Percentiles rank a stretch among this genome's conserved stretches.
Evolutionary conservation across 2,888 invertebrate genomes (phyloP).

Genomic region (Sthenelais limicola): DNA sequence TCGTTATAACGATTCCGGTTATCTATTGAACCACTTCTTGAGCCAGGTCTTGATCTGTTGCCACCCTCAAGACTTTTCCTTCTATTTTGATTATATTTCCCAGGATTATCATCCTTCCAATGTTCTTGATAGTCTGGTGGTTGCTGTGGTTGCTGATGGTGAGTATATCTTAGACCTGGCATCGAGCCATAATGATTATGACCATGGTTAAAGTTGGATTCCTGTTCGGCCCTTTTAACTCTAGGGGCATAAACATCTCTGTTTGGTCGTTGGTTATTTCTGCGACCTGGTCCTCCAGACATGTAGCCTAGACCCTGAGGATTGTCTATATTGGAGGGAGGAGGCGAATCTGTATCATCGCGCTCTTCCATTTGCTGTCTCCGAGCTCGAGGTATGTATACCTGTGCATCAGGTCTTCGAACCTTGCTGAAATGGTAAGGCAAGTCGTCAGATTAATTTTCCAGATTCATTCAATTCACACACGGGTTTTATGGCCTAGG

Average conservation of each 20-base stretch:
- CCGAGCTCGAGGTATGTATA: conserved; percentile 83
- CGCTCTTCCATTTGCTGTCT: conserved; percentile 48
- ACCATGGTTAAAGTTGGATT: not conserved
- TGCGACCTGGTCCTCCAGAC: not conserved
- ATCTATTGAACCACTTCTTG: conserved; percentile 21
- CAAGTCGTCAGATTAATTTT: too few species aligned
- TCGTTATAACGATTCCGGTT: conserved; percentile 14
- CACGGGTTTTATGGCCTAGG: too few species aligned
- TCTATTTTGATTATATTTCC: conserved; percentile 1
- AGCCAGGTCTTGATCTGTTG: conserved; percentile 11
- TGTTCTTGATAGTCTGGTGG: not conserved
- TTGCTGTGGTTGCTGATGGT: not conserved
- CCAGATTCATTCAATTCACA: too few species aligned
- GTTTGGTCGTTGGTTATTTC: not conserved
- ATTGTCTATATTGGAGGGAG: conserved; percentile 2
- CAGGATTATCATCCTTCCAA: conserved; percentile 21
- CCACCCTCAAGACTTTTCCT: conserved; percentile 12
- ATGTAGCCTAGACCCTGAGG: not conserved
- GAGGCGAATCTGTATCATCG: conserved; percentile 3
- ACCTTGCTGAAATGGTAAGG: too few species aligned
- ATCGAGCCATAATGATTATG: too few species aligned
- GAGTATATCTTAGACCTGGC: too few species aligned
- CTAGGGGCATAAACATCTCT: conserved; percentile 16
- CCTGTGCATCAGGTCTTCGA: conserved; percentile 82
- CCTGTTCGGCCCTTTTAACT: conserved; percentile 13